Evolutionary conservation across 2,888 invertebrate species (phyloP), one percentile per base, ranked within the genome.

Genomic region (Phalera bucephala): DNA sequence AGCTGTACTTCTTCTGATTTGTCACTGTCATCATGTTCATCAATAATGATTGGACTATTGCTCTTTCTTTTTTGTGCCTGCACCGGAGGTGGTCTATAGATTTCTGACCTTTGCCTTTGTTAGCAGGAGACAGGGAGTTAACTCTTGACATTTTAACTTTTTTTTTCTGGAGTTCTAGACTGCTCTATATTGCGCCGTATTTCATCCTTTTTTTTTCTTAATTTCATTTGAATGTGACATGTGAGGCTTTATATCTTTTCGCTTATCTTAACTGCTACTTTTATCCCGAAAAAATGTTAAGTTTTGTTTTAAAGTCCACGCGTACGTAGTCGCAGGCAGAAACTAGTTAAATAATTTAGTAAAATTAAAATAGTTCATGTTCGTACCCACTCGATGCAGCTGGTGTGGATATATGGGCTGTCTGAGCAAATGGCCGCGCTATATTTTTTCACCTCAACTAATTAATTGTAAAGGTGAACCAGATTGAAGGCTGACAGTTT

Each of bases 1-100:
- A 82, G 79, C 59, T 80, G 81, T 27, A 84, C 82, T 52, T 77
- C 77, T 46, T 75, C 82, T 17, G 79, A 78, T 10, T 50, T 57
- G 52, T 80, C 80, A 59, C 80, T 79, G 12, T 62, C 67, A 35
- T 45, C 60, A 49, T 73, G 70, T 55, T 75, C 80, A 49, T 80
- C 78, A 19, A 81, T 65, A 22, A 79, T 40, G 33, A 80, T 70
- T 27, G 84, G 82, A 52, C 76, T 83, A 28, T 69, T 67, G 55
- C 64, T 76, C 48, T 69, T 81, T 44, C 53, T 62, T 41, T 61
- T 76, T 21, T 46, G 42, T 35, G 53, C n/a, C 25, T 42, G 37
- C 11, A 25, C 10, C 9, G 65, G 64, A 40, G 63, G 54, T 13
- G 87, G 84, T 64, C 60, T 80, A 45, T 75, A 70, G 11, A 89